Base-by-base conservation (phyloP, 2,888 invertebrate genomes). In the Eulithis testata region DNA sequence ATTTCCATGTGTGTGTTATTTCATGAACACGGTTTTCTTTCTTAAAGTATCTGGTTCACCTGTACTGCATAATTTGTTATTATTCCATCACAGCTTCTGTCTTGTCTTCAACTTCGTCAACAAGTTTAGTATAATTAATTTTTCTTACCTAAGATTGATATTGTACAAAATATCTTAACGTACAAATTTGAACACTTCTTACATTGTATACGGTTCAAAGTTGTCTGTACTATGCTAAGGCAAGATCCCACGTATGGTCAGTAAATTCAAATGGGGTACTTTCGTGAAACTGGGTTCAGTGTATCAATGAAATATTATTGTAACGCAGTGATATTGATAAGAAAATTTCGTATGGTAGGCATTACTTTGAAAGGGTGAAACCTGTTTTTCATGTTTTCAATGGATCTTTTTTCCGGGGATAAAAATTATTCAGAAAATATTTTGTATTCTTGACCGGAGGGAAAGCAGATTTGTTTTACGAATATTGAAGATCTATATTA, bases 261-360 rank as follows among this genome's bases (percentile, higher is more conserved):
- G 68, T 70, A 68, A 64, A 68, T 70, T 68, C 71, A 70, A 76
- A 76, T 76, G 69, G 77, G 80, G 77, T 79, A 74, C 73, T 76
- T 80, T 76, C 75, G 68, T 73, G 70, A 74, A 73, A 77, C 77
- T 75, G 80, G 80, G 49, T 49, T 49, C 21, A 49, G 77, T 82
- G 78, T 85, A 86, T 80, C 81, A 78, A 79, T 87, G 81, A 86
- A 83, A 86, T 86, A 84, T 79, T 79, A 75, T 75, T 79, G 74
- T 74, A 78, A 76, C 74, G 70, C 71, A 70, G 63, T 61, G 75
- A 76, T 83, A 84, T 83, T 84, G 81, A 83, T 85, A 82, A 77
- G 76, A 72, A 68, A 74, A 76, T 21, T 49, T 74, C 69, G 73
- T 72, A 70, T 73, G 68, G 66, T 67, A 59, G 58, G 51, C 69